Base-by-base conservation (phyloP, 2,797 vertebrate species). In the Cuculus canorus region DNA sequence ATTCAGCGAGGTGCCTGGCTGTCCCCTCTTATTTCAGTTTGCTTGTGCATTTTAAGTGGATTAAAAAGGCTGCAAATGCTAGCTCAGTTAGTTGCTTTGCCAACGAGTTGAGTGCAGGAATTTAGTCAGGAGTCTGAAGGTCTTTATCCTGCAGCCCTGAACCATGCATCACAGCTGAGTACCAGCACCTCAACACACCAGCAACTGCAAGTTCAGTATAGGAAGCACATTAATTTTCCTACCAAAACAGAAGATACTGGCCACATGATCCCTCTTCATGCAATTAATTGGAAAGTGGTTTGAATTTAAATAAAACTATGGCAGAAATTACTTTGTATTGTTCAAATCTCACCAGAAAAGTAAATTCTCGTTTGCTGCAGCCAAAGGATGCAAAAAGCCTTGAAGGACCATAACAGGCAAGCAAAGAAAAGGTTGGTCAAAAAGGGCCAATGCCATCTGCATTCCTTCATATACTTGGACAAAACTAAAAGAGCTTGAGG, bases 341-440 rank as follows among this genome's bases (percentile, higher is more conserved):
- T 63, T 89, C 61, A 83, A 21, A 61, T 85, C 61, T 86, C 71
- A 87, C 18, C 57, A 89, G 82, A 87, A 93, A 87, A 83, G 59
- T 43, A 89, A 91, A 84, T 69, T 86, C 59, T 86, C 47, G 5
- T 65, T 88, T 79, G 82, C 64, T 87, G 64, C 60, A 91, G 71
- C 91, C 57, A 87, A 87, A 82, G 41, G 27, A 84, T 50, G 45
- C 69, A 83, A 92, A 85, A 68, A 43, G 19, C 16, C 27, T 8
- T 32, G 18, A 82, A 82, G 57, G 90, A 60, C 8, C 8, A 0
- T 37, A 66, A 66, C 8, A 61, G 56, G 32, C 13, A 79, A 63
- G 43, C 11, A 60, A 82, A 66, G 25, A 63, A 70, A 75, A 47
- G 27, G 13, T 5, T 43, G 32, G 56, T 48, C 39, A 79, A 69